Evolutionary conservation across 2,113 vertebrate species (phyloP).

Genomic region (Hemicordylus capensis): DNA sequence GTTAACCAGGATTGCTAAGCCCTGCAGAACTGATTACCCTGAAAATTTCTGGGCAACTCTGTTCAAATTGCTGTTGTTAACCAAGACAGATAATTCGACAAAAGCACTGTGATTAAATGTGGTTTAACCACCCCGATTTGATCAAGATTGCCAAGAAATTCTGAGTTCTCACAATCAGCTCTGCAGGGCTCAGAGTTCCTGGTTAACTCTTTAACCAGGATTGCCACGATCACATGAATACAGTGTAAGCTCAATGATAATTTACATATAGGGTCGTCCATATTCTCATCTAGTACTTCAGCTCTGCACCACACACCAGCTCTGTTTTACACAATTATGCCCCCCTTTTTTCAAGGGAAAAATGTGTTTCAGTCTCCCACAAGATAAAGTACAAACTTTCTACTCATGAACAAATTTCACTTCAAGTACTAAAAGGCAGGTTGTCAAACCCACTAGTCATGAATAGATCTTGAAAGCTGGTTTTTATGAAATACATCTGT

Average conservation of each 20-base stretch:
- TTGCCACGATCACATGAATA: too few relatives aligned
- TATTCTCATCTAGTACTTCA: background rate
- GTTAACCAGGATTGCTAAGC: too few relatives aligned
- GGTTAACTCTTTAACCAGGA: too few relatives aligned
- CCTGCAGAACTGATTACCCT: too few relatives aligned
- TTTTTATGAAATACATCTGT: background rate
- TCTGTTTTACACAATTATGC: background rate
- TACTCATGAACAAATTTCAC: conserved; percentile 3
- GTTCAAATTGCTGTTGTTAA: too few relatives aligned
- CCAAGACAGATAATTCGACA: too few relatives aligned
- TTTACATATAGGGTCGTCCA: background rate
- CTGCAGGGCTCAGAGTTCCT: too few relatives aligned
- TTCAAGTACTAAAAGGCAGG: conserved; percentile 25
- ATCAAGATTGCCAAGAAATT: too few relatives aligned
- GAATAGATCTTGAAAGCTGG: conserved; percentile 30
- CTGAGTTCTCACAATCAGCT: too few relatives aligned
- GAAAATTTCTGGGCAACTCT: too few relatives aligned
- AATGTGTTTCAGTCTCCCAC: background rate
- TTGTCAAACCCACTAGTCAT: background rate
- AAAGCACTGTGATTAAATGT: too few relatives aligned
- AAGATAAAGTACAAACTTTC: background rate
- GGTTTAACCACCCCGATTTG: too few relatives aligned
- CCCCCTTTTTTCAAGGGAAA: background rate
- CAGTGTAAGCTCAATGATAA: background rate
- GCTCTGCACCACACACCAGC: background rate